Evolutionary conservation across 2,113 vertebrate genomes (phyloP), one percentile per base, ranked within the genome.

Genomic region (Hippocampus guttulatus): DNA sequence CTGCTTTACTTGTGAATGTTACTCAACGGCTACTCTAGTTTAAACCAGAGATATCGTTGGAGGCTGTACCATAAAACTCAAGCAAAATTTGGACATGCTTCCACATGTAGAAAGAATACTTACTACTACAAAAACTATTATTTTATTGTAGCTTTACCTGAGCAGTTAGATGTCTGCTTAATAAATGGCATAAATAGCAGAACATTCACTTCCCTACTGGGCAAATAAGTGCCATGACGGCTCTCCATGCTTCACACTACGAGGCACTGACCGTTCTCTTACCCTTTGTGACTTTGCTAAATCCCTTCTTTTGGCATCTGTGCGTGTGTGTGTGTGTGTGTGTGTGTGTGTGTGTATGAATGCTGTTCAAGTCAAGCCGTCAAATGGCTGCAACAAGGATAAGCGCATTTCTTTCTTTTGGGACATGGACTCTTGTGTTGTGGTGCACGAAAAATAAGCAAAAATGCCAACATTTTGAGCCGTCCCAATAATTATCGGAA

Each of bases 251-350:
- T 70, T 79, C 79, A 68, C 78, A 62, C 81, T 61, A 70, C 27
- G 43, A 75, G 81, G 67, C 68, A 70, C 83, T 81, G 81, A 88
- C 81, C 75, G 76, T 80, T 55, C 74, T 73, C 65, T 68, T 73
- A 64, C 70, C 57, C 43, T 75, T 67, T 76, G 76, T 68, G 75
- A 60, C 78, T 79, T 77, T 75, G 78, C 79, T 73, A 86, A 87
- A 89, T 87, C 83, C 77, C 74, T 76, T 79, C 78, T 79, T 84
- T 82, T 87, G 79, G 81, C 81, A 84, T 85, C 60, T 81, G 78
- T 80, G 82, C 79, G 85, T 85, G 77, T 68, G 40, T 74, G 47
- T 9, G 43, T 12, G 43, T 45, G 41, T 38, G 33, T 38, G 33
- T 69, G 64, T 73, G 72, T 80, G 64, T 82, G 64, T 82, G 76